phyloP scores from a whole-genome alignment of 2,113 vertebrate genomes.

The Hippopotamus amphibius region DNA sequence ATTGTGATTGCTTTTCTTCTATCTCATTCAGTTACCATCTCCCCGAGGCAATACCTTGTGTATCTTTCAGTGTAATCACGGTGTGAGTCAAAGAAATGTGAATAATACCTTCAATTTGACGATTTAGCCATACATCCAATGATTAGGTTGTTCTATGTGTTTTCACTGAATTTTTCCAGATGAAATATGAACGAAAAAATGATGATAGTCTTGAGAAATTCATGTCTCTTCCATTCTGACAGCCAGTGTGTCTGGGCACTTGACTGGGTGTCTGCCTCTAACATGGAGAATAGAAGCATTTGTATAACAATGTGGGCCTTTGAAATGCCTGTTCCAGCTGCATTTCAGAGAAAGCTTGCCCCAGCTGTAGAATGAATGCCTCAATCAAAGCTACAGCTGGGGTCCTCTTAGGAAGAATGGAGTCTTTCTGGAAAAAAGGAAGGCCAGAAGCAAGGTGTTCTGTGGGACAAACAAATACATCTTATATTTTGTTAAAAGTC shows the following conservation, averaged over 20 bases:
- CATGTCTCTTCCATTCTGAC: background rate
- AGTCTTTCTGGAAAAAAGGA: slow-evolving; percentile 57
- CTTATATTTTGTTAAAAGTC: background rate
- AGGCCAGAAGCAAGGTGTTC: slow-evolving; percentile 51
- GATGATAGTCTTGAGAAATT: background rate
- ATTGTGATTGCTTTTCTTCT: background rate
- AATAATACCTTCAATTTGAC: slow-evolving; percentile 45
- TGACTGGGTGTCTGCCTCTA: slow-evolving; percentile 29
- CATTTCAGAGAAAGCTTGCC: slow-evolving; percentile 31
- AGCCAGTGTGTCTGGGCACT: slow-evolving; percentile 1
- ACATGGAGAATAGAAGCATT: slow-evolving; percentile 30
- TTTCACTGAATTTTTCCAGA: slow-evolving; percentile 11
- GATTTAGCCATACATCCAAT: slow-evolving; percentile 37
- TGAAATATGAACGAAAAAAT: slow-evolving; percentile 26
- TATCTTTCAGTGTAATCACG: slow-evolving; percentile 14
- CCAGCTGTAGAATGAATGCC: slow-evolving; percentile 66
- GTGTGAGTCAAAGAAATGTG: background rate
- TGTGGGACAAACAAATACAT: background rate
- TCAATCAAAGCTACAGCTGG: slow-evolving; percentile 73
- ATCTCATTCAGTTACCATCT: background rate
- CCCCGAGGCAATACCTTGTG: background rate
- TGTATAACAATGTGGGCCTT: slow-evolving; percentile 62
- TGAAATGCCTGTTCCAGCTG: slow-evolving; percentile 61
- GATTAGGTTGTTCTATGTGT: background rate
- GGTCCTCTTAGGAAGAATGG: slow-evolving; percentile 48